Base-by-base conservation (phyloP, 2,113 vertebrate genomes). In the Emydura subglobosa region DNA sequence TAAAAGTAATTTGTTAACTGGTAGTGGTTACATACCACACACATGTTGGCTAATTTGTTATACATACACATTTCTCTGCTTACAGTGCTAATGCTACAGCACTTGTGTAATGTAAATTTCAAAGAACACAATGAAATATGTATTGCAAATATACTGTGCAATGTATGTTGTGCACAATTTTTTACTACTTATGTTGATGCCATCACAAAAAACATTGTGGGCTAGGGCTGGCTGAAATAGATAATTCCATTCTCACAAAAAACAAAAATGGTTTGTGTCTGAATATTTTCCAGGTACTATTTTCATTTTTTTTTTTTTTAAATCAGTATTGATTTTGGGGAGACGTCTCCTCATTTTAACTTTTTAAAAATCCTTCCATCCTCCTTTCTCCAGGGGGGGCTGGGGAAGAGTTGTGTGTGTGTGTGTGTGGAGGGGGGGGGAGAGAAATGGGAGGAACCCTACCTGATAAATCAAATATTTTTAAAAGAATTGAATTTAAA, bases 41-140 rank as follows among this genome's bases (percentile, higher is more conserved):
- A 31, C 53, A 79, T 68, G 24, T 53, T 88, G 79, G 39, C 82
- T 54, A 39, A 53, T 55, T n/a, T 50, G 54, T 92, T 91, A 94
- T 74, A 80, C 25, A 9, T 59, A 10, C 39, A 27, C 93, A 82
- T 83, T 65, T 86, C 1, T 47, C 19, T 79, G 79, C 25, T 95
- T 27, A 49, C 49, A 24, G 17, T 92, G 49, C 21, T 84, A 34
- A 34, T 89, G 90, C 53, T 78, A 5, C 21, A 53, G 6, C 53
- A 53, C 85, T 50, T 5, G 9, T 17, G 82, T 44, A 80, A 54
- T 4, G 13, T 10, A 68, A 24, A 65, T 91, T 94, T 94, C 87
- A 80, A 68, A 3, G 2, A 90, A 29, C 47, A 7, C 1, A 0
- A 3, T 42, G 29, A 89, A 85, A 61, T 2, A 0, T 2, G 2